Evolutionary conservation across 2,797 vertebrate genomes (phyloP).

Genomic region (Muraenolepis orangiensis): DNA sequence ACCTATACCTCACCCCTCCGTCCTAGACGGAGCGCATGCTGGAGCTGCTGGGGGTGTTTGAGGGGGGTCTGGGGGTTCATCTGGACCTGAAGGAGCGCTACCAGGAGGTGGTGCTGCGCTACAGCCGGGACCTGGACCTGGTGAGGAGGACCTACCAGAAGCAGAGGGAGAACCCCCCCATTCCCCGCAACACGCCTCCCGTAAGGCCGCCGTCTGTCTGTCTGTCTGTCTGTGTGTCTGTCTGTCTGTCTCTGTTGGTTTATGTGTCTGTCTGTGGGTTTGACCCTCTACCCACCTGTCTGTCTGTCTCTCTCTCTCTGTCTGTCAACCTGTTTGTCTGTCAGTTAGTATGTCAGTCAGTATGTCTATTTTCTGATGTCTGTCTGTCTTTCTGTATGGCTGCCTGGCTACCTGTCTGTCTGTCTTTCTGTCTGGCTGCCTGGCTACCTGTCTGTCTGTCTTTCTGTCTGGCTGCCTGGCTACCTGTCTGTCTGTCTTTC

Average conservation of each 20-base stretch:
- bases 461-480: neutral
- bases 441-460: neutral
- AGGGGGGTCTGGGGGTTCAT: slow-evolving; percentile 57
- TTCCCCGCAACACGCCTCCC: slow-evolving; percentile 75
- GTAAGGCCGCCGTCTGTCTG: slow-evolving; percentile 51
- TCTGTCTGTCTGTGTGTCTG: slow-evolving; percentile 1
- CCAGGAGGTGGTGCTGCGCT: slow-evolving; percentile 70
- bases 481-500: neutral
- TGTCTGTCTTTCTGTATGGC: neutral
- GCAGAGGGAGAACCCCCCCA: slow-evolving; percentile 74
- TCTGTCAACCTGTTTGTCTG: neutral
- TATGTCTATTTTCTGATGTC: neutral
- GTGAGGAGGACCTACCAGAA: slow-evolving; percentile 75
- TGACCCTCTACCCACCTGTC: neutral
- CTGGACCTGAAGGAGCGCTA: slow-evolving; percentile 75
- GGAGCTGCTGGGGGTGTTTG: slow-evolving; percentile 71
- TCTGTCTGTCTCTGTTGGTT: neutral
- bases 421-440: neutral
- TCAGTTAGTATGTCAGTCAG: neutral
- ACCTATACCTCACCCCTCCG: neutral
- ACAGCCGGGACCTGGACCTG: slow-evolving; percentile 74
- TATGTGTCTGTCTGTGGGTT: neutral
- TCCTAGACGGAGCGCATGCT: slow-evolving; percentile 78
- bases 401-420: neutral
- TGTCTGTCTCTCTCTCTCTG: slow-evolving; percentile 5